Evolutionary conservation across 2,797 vertebrate species (phyloP), one percentile per base, ranked within the genome.

Genomic region (Choloepus didactylus): DNA sequence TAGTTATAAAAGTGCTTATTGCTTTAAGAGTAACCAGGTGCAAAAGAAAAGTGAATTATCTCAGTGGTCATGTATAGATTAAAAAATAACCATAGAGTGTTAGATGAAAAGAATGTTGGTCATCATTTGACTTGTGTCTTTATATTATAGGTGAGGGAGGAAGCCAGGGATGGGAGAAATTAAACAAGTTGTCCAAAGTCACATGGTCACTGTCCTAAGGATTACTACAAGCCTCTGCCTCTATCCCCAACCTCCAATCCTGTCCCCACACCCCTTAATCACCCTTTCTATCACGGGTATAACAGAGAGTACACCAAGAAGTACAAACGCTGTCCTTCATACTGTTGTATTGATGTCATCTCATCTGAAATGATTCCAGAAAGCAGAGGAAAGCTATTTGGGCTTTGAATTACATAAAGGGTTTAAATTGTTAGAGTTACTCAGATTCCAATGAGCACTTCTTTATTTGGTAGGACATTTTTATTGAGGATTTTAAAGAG

Each of bases 401-500:
- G 25, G 29, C 56, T 95, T 87, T 81, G 56, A 95, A 51, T 83
- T 92, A 62, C 0, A 1, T 95, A 76, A 41, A 87, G 41, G 81
- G 41, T 67, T 73, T 83, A 38, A 49, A 80, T 51, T 86, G 23
- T 49, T 66, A 9, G 23, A 69, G 25, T 91, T 82, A 86, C 56
- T 15, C 41, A 64, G 5, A 6, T 90, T 87, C 69, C 94, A 66
- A 88, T 38, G 87, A 94, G 94, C 81, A 89, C 56, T 67, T 97
- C 69, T 76, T 80, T 94, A 2, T 60, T 80, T 87, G 77, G 44
- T 91, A 76, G 95, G 46, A 76, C 6, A 49, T 62, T 83, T 94
- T 96, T 84, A 83, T 67, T 70, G 5, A 85, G 93, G 44, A 88
- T 85, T 38, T 96, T 88, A 94, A 93, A 14, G 31, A 46, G 76